Evolutionary conservation across 2,113 vertebrate species (phyloP), one percentile per base, ranked within the genome.

Genomic region (Phylloscopus trochiloides): DNA sequence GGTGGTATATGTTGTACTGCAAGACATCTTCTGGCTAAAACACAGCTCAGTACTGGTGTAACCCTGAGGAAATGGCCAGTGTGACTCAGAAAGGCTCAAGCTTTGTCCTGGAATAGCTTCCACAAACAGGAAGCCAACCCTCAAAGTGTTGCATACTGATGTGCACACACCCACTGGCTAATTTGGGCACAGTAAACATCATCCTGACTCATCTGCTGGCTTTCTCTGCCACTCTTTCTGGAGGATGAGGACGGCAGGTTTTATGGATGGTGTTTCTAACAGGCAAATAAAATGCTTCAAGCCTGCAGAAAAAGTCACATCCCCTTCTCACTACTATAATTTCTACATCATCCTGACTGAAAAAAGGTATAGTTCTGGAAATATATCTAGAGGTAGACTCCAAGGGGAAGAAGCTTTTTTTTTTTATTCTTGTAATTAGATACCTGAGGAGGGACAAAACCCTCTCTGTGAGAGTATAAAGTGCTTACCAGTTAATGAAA

Each of bases 371-470:
- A 50, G 21, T 29, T 76, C 57, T 90, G 38, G 71, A 77, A 90
- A 82, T 82, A 54, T 4, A 65, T 50, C 32, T 68, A 76, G 50
- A 82, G 26, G 32, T 47, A 76, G 58, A 24, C 24, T 90, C 34
- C 71, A 80, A 70, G 29, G 21, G 29, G 25, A 85, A 51, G 42
- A 62, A 19, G 57, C 58, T 54, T 71, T 42, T 82, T 43, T 88
- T n/a, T 94, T 91, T 96, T 91, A 42, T 79, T 88, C 66, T 61
- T 72, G 19, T 70, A 70, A 93, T 79, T 58, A 87, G 67, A 88
- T 76, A 68, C 43, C 62, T 43, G 28, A 90, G 81, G 51, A 91
- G 66, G 74, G 34, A 82, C 10, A 15, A 70, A 82, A 70, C 51
- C 61, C n/a, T 81, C 88, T 82, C 58, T 73, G 58, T 0, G 1